Conservation (phyloP, 1,140 invertebrate species). For the Conopomorpha cramerella region DNA sequence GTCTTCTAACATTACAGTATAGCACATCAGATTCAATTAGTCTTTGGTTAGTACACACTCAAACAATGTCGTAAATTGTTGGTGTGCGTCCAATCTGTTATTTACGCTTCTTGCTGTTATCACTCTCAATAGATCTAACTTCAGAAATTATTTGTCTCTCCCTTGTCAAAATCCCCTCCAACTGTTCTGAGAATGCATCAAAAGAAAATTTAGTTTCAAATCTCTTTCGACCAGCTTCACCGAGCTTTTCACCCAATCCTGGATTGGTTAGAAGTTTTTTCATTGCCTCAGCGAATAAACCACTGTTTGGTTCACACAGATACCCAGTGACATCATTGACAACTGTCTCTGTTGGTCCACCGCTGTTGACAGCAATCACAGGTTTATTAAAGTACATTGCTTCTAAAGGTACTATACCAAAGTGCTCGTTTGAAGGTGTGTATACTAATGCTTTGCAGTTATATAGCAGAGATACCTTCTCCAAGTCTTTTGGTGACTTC, state of each 20-base stretch:
- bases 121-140: conserved; percentile 35
- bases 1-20: too few species aligned
- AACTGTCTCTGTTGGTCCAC: conserved; percentile 95
- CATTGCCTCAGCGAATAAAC: conserved; percentile 83
- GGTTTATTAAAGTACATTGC: conserved; percentile 94
- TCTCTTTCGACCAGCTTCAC: conserved; percentile 69
- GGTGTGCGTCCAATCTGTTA: conserved; percentile 40
- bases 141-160: conserved; percentile 43
- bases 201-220: conserved; percentile 83
- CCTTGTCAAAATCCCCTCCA: conserved; percentile 65
- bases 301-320: conserved; percentile 71
- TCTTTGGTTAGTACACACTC: conserved; percentile 27
- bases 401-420: conserved; percentile 99
- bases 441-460: conserved; percentile 84
- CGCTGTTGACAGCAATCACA: conserved; percentile 93
- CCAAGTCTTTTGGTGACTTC: conserved; percentile 82
- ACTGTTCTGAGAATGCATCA: conserved; percentile 71
- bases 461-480: conserved; percentile 81
- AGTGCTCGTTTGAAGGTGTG: conserved; percentile 97
- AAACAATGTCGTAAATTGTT: conserved; percentile 55
- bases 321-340: conserved; percentile 88
- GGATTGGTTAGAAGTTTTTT: conserved; percentile 66
- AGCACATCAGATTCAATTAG: too few species aligned
- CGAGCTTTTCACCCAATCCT: conserved; percentile 67
- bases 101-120: conserved; percentile 38